phyloP scores from a whole-genome alignment of 2,888 invertebrate species.

The Molorchus minor region DNA sequence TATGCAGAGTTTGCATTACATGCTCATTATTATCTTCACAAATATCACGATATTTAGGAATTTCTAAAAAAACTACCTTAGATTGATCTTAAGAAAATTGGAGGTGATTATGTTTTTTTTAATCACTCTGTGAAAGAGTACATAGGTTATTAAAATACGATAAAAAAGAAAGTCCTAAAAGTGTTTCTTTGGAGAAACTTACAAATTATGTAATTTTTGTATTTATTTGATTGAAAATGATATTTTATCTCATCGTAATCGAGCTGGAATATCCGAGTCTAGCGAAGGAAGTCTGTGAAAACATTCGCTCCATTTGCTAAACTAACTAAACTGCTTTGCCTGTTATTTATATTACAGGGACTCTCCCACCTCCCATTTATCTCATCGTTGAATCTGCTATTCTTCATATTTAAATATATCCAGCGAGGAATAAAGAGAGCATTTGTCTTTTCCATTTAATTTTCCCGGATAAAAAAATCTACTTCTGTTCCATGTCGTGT shows the following conservation, averaged over 20 bases:
- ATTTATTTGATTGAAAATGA: constrained; percentile 41
- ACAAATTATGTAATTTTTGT: constrained; percentile 39
- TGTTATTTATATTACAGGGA: constrained; percentile 62
- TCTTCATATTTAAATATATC: constrained; percentile 40
- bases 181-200: constrained; percentile 6
- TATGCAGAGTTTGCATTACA: too few species aligned
- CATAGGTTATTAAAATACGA: too few species aligned
- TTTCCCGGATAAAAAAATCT: constrained; percentile 29
- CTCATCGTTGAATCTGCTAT: constrained; percentile 30
- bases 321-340: constrained; percentile 66
- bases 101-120: too few species aligned
- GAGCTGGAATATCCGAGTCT: constrained; percentile 50
- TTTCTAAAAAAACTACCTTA: too few species aligned
- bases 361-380: constrained; percentile 34
- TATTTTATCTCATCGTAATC: constrained; percentile 51
- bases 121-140: too few species aligned
- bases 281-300: constrained; percentile 59
- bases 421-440: constrained; percentile 28
- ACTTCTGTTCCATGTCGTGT: constrained; percentile 15
- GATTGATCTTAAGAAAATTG: too few species aligned
- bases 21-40: too few species aligned
- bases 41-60: too few species aligned
- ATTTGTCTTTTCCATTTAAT: constrained; percentile 34
- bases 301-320: constrained; percentile 66
- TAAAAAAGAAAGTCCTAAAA: too few species aligned